Evolutionary conservation across 2,888 invertebrate genomes (phyloP), one percentile per base, ranked within the genome.

Genomic region (Gortyna flavago): DNA sequence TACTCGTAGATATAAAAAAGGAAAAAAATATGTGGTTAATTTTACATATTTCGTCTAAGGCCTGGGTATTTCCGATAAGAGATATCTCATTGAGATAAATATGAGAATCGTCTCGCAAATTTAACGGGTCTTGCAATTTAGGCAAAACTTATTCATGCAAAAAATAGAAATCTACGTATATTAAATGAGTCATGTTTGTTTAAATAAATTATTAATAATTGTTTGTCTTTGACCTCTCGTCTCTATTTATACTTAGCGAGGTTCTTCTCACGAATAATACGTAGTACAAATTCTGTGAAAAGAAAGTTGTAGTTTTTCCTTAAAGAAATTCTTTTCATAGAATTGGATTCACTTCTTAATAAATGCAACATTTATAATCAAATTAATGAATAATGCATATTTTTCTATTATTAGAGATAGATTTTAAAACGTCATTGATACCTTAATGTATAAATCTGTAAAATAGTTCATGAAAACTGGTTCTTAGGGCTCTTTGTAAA

Each of bases 211-310:
- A 76, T 32, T 64, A 76, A 35, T 68, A 68, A 59, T 83, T 78
- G 68, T 80, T 35, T 77, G 64, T 69, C 78, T 83, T 83, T 83
- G 78, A 83, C 68, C 78, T 59, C 29, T 59, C 29, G 29, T 25
- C 1, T 25, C 48, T 68, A 5, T 54, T 48, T 35, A 67, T 29
- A 11, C 41, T 48, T 18, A 6, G 18, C 41, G 67, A 77, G 41
- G n/a, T 29, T 64, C 41, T 69, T 80, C 80, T 83, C 78, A 78
- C 78, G 35, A 68, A 57, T 74, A 21, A 32, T 21, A 67, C 29
- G 4, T 67, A 16, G 18, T n/a, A n/a, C 51, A 51, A 6, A 51
- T 29, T 51, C 65, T 66, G 54, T 18, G 16, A 64, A 80, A 83
- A 77, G 83, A 83, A 77, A 77, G 84, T 69, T 44, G n/a, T 57